Evolutionary conservation across 1,140 invertebrate species (phyloP), one percentile per base, ranked within the genome.

Genomic region (Palaemon carinicauda): DNA sequence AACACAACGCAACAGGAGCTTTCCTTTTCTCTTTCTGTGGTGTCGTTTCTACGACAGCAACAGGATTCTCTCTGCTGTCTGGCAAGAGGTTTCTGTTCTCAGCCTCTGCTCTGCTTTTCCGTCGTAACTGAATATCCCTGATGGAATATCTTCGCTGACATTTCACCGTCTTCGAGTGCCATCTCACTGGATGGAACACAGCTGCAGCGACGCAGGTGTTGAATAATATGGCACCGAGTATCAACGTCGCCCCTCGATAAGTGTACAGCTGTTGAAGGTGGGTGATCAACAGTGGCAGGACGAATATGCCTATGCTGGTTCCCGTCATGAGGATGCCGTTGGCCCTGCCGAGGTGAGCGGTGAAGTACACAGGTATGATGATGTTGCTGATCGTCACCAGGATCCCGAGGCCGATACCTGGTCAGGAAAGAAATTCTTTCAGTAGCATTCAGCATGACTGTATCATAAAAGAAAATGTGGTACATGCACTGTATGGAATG

Each of bases 171-270:
- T 82, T 82, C 51, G 74, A 10, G 27, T 82, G 81, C 81, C 81
- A 82, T 41, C 74, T 71, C 0, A 82, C 81, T 9, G 81, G 81
- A 10, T 82, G 81, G 71, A 53, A 82, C 33, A 82, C 10, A 2
- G 69, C 50, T 1, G 81, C 52, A 17, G 51, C 81, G 5, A 75
- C 77, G 77, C 77, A 79, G 5, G 10, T 29, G n/a, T 79, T 51
- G 50, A 52, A 21, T 15, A 17, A n/a, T 27, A 79, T 19, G 50
- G 52, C 41, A 24, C n/a, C 51, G 9, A 33, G 29, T 17, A 79
- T 24, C 19, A 79, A 52, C 21, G 77, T 79, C 27, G 77, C 52
- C 4, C 41, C 52, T 17, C 41, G 50, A 27, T 52, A 79, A 52
- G n/a, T 3, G 27, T 52, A 79, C 14, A 52, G 50, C 9, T 29